Conservation (phyloP, 2,888 invertebrate genomes). For the Harmothoe impar region DNA sequence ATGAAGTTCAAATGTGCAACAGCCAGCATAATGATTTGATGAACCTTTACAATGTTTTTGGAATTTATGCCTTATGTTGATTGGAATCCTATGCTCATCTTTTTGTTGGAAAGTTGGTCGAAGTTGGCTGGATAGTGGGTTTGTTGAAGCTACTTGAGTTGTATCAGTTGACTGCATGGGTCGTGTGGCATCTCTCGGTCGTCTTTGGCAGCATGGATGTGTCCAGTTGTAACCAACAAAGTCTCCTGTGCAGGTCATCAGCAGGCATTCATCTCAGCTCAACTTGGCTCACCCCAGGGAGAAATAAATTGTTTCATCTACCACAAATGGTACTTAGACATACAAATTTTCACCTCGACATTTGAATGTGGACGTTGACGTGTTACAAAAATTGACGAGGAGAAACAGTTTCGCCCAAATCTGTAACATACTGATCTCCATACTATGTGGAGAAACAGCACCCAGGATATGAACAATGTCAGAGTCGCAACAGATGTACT, state of each 20-base stretch:
- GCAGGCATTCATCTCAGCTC: background rate
- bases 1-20: background rate
- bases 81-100: background rate
- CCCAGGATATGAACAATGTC: too few species aligned
- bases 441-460: too few species aligned
- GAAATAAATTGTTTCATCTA: too few species aligned
- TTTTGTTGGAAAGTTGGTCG: background rate
- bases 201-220: conserved; percentile 17
- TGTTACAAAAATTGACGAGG: too few species aligned
- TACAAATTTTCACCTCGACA: too few species aligned
- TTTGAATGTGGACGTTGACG: too few species aligned
- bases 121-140: background rate
- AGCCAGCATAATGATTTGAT: background rate
- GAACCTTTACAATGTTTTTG: background rate
- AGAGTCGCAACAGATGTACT: too few species aligned
- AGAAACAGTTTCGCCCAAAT: too few species aligned
- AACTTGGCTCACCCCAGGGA: background rate
- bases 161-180: conserved; percentile 13
- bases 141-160: background rate
- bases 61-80: background rate
- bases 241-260: background rate
- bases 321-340: too few species aligned
- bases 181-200: background rate
- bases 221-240: conserved; percentile 25
- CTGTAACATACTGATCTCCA: too few species aligned